These are phyloP conservation scores for Cyanistes caeruleus DNA, from an alignment of 2,113 vertebrate genomes.

Conservation along the genomic window DNA sequence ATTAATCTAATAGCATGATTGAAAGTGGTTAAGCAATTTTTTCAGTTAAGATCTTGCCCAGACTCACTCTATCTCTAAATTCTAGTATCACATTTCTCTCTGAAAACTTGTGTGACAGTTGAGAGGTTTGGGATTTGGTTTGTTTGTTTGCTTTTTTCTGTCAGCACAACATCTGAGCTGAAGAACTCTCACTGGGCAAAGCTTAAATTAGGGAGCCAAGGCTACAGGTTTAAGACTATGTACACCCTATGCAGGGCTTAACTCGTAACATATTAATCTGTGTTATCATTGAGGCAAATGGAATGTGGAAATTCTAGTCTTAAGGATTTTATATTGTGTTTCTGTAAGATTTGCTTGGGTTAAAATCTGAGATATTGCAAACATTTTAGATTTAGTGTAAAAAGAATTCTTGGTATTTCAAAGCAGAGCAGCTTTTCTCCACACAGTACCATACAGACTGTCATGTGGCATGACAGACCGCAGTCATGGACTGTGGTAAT, in stretches of 20 bases:
- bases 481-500: neutral
- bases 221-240: neutral
- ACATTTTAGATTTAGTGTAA: neutral
- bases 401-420: slow-evolving; percentile 12
- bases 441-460: neutral
- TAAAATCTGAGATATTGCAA: neutral
- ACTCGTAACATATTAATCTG: neutral
- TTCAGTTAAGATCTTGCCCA: neutral
- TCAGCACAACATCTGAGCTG: neutral
- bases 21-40: neutral
- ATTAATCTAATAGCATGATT: neutral
- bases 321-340: neutral
- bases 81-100: neutral
- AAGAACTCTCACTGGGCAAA: neutral
- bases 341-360: neutral
- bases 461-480: neutral
- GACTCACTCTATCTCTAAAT: neutral
- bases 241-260: neutral
- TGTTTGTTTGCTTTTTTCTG: neutral
- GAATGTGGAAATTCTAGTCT: neutral
- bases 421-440: neutral
- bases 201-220: neutral
- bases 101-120: neutral
- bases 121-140: neutral
- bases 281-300: neutral